Percentiles rank a stretch among this genome's conserved stretches.
phyloP scores from a whole-genome alignment of 2,113 vertebrate genomes.

The Poeciliopsis retropinna region DNA sequence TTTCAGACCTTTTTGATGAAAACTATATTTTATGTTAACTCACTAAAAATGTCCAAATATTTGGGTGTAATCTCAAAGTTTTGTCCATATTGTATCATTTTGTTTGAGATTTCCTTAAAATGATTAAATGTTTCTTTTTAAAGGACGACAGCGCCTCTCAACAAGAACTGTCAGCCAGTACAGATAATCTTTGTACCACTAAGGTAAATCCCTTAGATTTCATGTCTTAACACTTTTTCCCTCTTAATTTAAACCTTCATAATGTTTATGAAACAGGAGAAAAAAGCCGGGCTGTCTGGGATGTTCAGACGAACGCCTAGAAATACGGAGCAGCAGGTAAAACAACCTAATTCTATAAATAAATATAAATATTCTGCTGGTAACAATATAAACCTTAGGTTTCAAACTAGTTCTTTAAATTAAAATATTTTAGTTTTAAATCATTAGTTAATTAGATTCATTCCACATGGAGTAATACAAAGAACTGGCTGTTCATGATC shows the following conservation, averaged over 20 bases:
- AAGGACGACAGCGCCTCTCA: slow-evolving; percentile 41
- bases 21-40: background rate
- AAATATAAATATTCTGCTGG: too few species aligned
- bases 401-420: too few species aligned
- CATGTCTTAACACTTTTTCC: background rate
- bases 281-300: slow-evolving; percentile 45
- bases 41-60: background rate
- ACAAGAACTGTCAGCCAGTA: slow-evolving; percentile 29
- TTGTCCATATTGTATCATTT: background rate
- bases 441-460: too few species aligned
- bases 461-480: too few species aligned
- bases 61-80: background rate
- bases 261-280: slow-evolving; percentile 49
- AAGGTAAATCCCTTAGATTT: slow-evolving; percentile 44
- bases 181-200: slow-evolving; percentile 24
- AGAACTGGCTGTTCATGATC: too few species aligned
- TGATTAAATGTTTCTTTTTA: background rate
- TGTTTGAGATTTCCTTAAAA: background rate
- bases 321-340: slow-evolving; percentile 60
- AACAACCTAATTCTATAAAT: background rate
- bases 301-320: slow-evolving; percentile 61
- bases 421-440: too few species aligned
- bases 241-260: fast-evolving
- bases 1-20: background rate
- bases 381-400: too few species aligned